A percentile compares a stretch with the other conserved stretches of the same genome.
phyloP scores from a whole-genome alignment of 1,140 invertebrate species.

The Ganaspis sp. region DNA sequence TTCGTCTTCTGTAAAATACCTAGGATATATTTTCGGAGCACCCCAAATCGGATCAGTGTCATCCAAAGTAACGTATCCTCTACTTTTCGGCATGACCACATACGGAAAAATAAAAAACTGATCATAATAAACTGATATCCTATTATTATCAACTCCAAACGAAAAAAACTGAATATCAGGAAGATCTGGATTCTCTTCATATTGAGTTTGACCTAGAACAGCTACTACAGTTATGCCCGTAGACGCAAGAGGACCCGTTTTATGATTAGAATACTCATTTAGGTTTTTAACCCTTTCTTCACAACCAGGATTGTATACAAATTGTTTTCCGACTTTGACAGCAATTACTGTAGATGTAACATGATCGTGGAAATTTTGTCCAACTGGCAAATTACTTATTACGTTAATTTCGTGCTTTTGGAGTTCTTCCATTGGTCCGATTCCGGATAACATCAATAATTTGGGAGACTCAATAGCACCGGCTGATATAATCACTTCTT shows the following conservation, averaged over 20 bases:
- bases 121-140: not conserved
- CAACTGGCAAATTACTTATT: too few species aligned
- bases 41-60: slow-evolving; percentile 73
- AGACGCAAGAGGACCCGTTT: not conserved
- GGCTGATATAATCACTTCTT: not conserved
- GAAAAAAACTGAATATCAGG: not conserved
- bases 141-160: not conserved
- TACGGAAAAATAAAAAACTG: slow-evolving; percentile 1
- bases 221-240: not conserved
- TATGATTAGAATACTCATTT: not conserved
- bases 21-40: slow-evolving; percentile 78
- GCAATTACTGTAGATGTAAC: not conserved
- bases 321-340: not conserved
- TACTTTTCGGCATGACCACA: slow-evolving; percentile 74
- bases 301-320: not conserved
- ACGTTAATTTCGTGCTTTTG: too few species aligned
- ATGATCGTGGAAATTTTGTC: too few species aligned
- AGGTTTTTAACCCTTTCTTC: not conserved
- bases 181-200: not conserved
- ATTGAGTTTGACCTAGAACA: not conserved
- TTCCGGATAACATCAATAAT: too few species aligned
- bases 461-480: too few species aligned
- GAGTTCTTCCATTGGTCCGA: not conserved
- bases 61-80: slow-evolving; percentile 70
- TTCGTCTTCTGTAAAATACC: slow-evolving; percentile 70